Evolutionary conservation across 2,888 invertebrate genomes (phyloP), one percentile per base, ranked within the genome.

Genomic region (Augiades crinisus): DNA sequence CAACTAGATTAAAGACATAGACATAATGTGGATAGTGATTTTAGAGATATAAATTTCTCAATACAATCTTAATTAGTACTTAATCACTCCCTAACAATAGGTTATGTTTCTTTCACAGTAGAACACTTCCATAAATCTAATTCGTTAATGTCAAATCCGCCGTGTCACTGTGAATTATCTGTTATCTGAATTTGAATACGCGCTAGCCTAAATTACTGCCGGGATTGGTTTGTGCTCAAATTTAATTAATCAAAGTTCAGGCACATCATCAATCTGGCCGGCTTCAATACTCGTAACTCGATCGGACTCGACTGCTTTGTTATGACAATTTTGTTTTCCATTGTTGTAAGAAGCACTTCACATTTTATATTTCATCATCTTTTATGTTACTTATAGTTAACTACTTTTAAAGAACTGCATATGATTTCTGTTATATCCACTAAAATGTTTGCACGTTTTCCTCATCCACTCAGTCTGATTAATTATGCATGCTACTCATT

Each of bases 191-290:
- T 49, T 41, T 34, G 41, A 49, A 41, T 41, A 24, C 22, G 45
- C 34, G 45, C 7, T 14, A 13, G 8, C 33, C 21, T 4, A 34
- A 22, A 45, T 45, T 49, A 49, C 16, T 38, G 12, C n/a, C 3
- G 19, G 38, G 30, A 38, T 12, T 24, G 38, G 16, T 21, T 43
- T 44, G 44, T 16, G 31, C 22, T 27, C 12, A 13, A 21, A 45
- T 49, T 49, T 12, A 41, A 49, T 49, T 49, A 49, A 49, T 49
- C 34, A 41, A 34, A 13, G 34, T 41, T 30, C 14, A 31, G 24
- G 38, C 37, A 27, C 22, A 33, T 49, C 47, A 41, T 41, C 22
- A 33, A 47, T 33, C 24, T 16, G 22, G 21, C 8, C 24, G n/a
- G 12, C 8, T 24, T n/a, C 34, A 27, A 41, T 24, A 34, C 27